Evolutionary conservation across 2,113 vertebrate genomes (phyloP), one percentile per base, ranked within the genome.

Genomic region (Epinephelus fuscoguttatus): DNA sequence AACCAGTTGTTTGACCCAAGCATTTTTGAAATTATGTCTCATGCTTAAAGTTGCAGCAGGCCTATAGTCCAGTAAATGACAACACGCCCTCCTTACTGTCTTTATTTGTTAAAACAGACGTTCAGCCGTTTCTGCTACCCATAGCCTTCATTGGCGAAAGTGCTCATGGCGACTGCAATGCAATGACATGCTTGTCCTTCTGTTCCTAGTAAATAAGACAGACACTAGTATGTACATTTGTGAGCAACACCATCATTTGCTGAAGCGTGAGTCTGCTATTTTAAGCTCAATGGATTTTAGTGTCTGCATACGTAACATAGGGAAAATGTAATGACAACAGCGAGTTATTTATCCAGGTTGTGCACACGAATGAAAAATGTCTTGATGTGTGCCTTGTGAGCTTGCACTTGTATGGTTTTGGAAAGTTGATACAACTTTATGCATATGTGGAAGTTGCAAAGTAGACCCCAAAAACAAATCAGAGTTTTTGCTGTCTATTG

Each of bases 251-350:
- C 9, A 10, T 75, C 3, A 21, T 49, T 14, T 61, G 23, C 23
- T 45, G 21, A 11, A 63, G 25, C 75, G 33, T 30, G 62, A 42
- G 13, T 42, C 11, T 25, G 47, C 23, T 75, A 49, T 68, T 75
- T 70, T 63, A 55, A 45, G 47, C 23, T 82, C 55, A 61, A 6
- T 62, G 19, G 19, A 47, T 33, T 47, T 62, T 11, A 45, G n/a
- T 40, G 50, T 18, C 15, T 19, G 55, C 33, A 76, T 21, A 19
- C 5, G 3, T 25, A n/a, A 62, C 6, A 33, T 37, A 23, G 21
- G 7, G 40, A 8, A 21, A 17, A 52, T 49, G 18, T 49, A 52
- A 25, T 23, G 12, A 12, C 8, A 2, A 59, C 3, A 2, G 7
- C 3, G 5, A 37, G 49, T 37, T 63, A 61, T 45, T 53, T 23